Conservation (phyloP, 92 coral and sea anemone genomes). For the Parazoanthus atlanticus region DNA sequence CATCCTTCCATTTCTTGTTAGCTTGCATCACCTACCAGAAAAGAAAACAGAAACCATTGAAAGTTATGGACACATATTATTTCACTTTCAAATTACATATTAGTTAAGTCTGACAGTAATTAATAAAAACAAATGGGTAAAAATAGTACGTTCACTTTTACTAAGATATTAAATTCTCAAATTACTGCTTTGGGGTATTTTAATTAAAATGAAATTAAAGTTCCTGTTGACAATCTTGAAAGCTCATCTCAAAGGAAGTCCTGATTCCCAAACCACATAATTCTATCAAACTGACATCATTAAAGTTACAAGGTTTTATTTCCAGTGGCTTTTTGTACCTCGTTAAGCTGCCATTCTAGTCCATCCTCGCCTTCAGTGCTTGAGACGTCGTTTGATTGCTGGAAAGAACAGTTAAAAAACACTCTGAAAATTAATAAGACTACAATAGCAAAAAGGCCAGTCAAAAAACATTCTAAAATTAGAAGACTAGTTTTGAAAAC, state of each 20-base stretch:
- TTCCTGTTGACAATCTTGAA: no score
- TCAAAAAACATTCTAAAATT: no score
- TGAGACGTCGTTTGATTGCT: constrained; percentile 40
- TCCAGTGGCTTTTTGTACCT: constrained; percentile 49
- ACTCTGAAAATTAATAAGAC: background rate
- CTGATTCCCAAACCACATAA: background rate
- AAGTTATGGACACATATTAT: background rate
- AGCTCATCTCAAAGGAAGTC: background rate
- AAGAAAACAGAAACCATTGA: background rate
- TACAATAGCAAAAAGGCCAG: no score
- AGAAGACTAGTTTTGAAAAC: no score
- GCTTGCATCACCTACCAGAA: constrained; percentile 71
- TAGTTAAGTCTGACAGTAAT: background rate
- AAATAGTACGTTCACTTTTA: no score
- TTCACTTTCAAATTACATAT: background rate
- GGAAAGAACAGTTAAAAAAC: background rate
- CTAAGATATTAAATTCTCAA: no score
- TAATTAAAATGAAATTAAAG: no score
- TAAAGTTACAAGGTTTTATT: background rate
- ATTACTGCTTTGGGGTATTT: no score
- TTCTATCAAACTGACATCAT: background rate
- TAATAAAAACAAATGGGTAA: background rate
- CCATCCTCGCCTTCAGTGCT: constrained; percentile 36
- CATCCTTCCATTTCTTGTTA: constrained; percentile 88
- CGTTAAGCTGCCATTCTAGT: constrained; percentile 60